Base-by-base conservation (phyloP, 2,113 vertebrate genomes). In the Manacus vitellinus region DNA sequence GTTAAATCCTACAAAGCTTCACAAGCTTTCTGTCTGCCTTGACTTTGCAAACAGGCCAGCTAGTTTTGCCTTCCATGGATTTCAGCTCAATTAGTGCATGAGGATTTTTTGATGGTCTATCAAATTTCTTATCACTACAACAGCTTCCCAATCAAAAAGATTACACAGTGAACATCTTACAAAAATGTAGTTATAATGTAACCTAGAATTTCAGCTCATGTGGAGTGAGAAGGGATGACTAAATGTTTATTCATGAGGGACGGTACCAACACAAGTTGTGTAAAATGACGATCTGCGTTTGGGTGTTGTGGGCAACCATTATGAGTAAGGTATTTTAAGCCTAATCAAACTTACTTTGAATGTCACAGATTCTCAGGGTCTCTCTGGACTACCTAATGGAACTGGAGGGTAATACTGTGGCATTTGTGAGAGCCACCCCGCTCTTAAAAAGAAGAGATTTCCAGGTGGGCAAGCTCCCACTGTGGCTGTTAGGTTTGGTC, bases 401-500 rank as follows among this genome's bases (percentile, higher is more conserved):
- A 59, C 14, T 43, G 9, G 12, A 11, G 9, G 6, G 3, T 35
- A 59, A 37, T 0, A 0, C 14, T 65, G 14, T 58, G 16, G 18
- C 21, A 15, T 28, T 22, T 58, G 15, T 37, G 46, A 62, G 44
- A 65, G 10, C 11, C 2, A 4, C 20, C 8, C 18, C 1, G 0
- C 18, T 19, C 20, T 12, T 13, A 33, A 39, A 77, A 16, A 74
- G 23, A 51, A 67, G 7, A 21, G 31, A 73, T 23, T 85, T 88
- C 44, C 46, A 43, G 5, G 21, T 2, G 2, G 22, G 7, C 8
- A 73, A 5, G 12, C 7, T 91, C 14, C 14, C 4, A 2, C 19
- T 22, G 3, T 14, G 41, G 16, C 15, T 68, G 8, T 37, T 14
- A 27, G 49, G 49, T 27, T 51, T 9, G 25, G n/a, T 37, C 35